Conservation (phyloP, 2,888 invertebrate species). For the Priocnemis perturbator region DNA sequence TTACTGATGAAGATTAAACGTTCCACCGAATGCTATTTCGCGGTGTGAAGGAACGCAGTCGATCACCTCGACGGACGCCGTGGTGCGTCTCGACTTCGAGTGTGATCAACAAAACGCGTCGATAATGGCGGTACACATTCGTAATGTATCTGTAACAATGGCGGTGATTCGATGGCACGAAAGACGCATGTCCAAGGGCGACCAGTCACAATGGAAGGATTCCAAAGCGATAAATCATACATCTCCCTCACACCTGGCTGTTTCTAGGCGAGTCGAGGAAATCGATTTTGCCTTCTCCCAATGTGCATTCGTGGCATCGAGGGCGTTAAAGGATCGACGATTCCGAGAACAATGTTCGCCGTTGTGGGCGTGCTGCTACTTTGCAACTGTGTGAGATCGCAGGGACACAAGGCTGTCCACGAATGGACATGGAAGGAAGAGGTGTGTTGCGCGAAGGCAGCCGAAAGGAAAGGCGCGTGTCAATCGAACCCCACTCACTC, state of each 20-base stretch:
- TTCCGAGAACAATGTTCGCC: constrained; percentile 43
- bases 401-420: no score
- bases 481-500: constrained; percentile 3
- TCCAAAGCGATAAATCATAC: constrained; percentile 47
- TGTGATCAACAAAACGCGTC: constrained; percentile 10
- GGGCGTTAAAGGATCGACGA: constrained; percentile 45
- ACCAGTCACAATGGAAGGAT: constrained; percentile 38
- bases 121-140: constrained; percentile 10
- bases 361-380: constrained; percentile 16
- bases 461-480: constrained; percentile 8
- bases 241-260: constrained; percentile 19
- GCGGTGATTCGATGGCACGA: constrained; percentile 33
- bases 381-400: constrained; percentile 1
- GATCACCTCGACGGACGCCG: background rate
- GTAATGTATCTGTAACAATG: constrained; percentile 23
- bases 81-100: background rate
- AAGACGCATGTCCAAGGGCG: constrained; percentile 44
- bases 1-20: constrained; percentile 10
- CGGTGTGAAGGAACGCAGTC: constrained; percentile 2
- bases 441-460: background rate
- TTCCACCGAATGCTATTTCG: background rate
- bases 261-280: constrained; percentile 19
- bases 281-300: constrained; percentile 12
- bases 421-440: constrained; percentile 2
- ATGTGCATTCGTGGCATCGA: constrained; percentile 28